Base-by-base conservation (phyloP, 2,888 invertebrate species). In the Netelia inedita region DNA sequence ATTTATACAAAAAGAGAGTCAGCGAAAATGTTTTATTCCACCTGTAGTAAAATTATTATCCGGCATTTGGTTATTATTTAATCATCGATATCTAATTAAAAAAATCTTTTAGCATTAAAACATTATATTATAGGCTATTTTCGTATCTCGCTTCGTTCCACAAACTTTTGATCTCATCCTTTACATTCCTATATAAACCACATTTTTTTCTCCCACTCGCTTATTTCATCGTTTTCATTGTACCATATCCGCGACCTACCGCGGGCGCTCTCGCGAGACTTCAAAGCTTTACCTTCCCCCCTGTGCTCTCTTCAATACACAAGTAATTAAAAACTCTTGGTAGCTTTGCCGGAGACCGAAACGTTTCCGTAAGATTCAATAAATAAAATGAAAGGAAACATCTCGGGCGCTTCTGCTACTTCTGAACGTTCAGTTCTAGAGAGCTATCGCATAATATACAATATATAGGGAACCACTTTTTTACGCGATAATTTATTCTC, bases 341-440 rank as follows among this genome's bases (percentile, higher is more conserved):
- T 68, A 78, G 68, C 35, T 69, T 55, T 16, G 9, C 9, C 0
- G 41, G 10, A 2, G 68, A 16, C 63, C 43, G 59, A 68, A 78
- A 78, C 59, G 69, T 78, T 78, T 69, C 78, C 46, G 46, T 68
- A 78, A 78, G 68, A 78, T 78, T 78, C 68, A 78, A 78, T 78
- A 61, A 78, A 78, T 78, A 78, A 69, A 69, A 78, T 78, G 61
- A 57, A 78, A 78, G 50, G 59, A 59, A 59, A 78, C 10, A 46
- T 46, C 46, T 14, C 10, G 2, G 10, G 11, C 50, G 46, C 14
- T 57, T 19, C 23, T n/a, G 46, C 21, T n/a, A 19, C 78, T 78
- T 19, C 46, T 59, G 14, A 46, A 11, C 19, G 43, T 61, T 68
- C 69, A 69, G 69, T 69, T 50, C 59, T 61, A 11, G 46, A 59